Conservation (phyloP, 2,113 vertebrate species). For the Cyanoramphus novaezelandiae region DNA sequence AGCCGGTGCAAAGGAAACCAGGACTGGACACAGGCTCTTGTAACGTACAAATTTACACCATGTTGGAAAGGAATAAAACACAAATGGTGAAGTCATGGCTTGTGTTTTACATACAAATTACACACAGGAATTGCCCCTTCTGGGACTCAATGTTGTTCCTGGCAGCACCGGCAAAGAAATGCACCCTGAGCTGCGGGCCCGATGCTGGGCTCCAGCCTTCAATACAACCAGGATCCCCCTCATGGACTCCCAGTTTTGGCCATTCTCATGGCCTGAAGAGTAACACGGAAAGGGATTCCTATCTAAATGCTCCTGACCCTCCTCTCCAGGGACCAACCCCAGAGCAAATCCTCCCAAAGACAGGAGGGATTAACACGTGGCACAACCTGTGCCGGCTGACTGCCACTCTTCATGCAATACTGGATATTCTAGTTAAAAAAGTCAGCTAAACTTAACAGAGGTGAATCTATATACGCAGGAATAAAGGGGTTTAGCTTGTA, state of each 20-base stretch:
- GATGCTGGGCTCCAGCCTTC: background rate
- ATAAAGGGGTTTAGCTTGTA: background rate
- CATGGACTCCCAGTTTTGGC: background rate
- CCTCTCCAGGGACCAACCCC: background rate
- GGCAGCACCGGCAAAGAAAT: background rate
- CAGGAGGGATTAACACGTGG: background rate
- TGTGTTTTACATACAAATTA: background rate
- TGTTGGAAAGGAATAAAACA: background rate
- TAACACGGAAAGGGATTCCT: background rate
- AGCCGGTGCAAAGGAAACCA: background rate
- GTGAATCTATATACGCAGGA: background rate
- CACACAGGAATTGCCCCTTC: background rate
- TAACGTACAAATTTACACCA: background rate
- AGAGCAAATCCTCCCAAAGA: background rate
- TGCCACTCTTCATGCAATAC: background rate
- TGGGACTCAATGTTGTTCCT: background rate
- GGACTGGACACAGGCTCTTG: background rate
- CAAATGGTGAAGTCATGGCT: background rate
- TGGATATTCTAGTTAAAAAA: background rate
- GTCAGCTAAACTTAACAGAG: background rate
- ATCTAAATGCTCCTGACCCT: background rate
- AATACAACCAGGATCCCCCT: rapidly evolving
- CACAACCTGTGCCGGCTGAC: rapidly evolving
- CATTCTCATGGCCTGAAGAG: background rate
- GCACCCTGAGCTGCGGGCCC: background rate